Base-by-base conservation (phyloP, 2,797 vertebrate genomes). In the Manis pentadactyla region DNA sequence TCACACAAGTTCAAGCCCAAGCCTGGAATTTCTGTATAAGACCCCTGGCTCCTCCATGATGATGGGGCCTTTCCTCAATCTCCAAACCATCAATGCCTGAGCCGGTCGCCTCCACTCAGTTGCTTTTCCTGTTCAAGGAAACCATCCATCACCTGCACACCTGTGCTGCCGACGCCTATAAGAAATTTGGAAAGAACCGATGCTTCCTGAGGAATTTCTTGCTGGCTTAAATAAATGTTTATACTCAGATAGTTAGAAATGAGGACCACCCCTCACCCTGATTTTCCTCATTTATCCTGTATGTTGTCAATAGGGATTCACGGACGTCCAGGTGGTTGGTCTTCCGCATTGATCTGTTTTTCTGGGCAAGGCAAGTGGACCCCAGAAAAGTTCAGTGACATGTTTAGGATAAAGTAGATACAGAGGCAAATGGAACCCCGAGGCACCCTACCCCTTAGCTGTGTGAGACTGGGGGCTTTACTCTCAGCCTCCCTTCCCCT, bases 201-300 rank as follows among this genome's bases (percentile, higher is more conserved):
- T 37, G 3, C 6, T 87, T 86, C 49, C 57, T 10, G 42, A 61
- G 61, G 51, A 57, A 37, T 81, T 71, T 53, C 83, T 77, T 92
- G 23, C 27, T 49, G 46, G 61, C 81, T 83, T 93, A 83, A 92
- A 74, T 87, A 92, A 90, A 94, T 59, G 53, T 34, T 19, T 55
- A 63, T 49, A 13, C n/a, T 92, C 82, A 85, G 39, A 69, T 14
- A 31, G 37, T 78, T 55, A 66, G 59, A 66, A 77, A 71, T 46
- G 79, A 97, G 87, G 57, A 34, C 82, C 15, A 29, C 10, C 21
- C 49, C 6, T 73, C 7, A 17, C 31, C 6, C 57, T 3, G 11
- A 93, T 39, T 61, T 84, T 63, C 78, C 27, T 66, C 23, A 63
- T 49, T 71, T 73, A 77, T 63, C 37, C 37, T 27, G 87, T 75